Evolutionary conservation across 2,797 vertebrate species (phyloP), one percentile per base, ranked within the genome.

Genomic region (Enoplosus armatus): DNA sequence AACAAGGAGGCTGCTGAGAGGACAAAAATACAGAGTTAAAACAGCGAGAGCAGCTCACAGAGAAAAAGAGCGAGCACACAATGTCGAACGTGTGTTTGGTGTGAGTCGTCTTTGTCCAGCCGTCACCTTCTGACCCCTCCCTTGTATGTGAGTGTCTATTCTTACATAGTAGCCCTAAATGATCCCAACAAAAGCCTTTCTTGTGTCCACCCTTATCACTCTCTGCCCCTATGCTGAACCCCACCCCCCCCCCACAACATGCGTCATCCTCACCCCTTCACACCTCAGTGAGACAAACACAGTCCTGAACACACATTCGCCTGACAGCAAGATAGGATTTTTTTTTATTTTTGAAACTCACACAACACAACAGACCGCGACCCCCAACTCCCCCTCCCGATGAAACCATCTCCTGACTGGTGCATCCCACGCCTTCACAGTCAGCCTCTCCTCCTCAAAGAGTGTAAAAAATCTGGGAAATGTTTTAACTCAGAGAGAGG

Each of bases 1-100:
- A 92, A 90, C 86, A 90, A 82, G 84, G 75, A 90, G 91, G 89
- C 91, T 92, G 92, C 92, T 93, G 92, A 94, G 92, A 90, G 80
- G 87, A 93, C 91, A 89, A 77, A 92, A 93, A 92, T 48, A 64
- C 39, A n/a, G 37, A 83, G 88, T 87, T 77, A 73, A 86, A 89
- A 85, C 77, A 73, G 66, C 0, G 58, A 76, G 50, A 63, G 63
- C 22, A 12, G 58, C 53, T 65, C 47, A 20, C 29, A 59, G 63
- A 47, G 62, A 72, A 51, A 77, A 76, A 60, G 37, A 59, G 16
- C 11, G 16, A 54, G 51, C 6, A 20, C 60, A 80, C 70, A 83
- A 73, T 79, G 84, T 76, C 10, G 4, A 75, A 66, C 88, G 37
- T 45, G 80, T 54, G 68, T 58, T 45, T 24, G 51, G 72, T 47